These are phyloP conservation scores for Delichon dasypus DNA, from an alignment of 2,797 vertebrate species.

Conservation along the genomic window DNA sequence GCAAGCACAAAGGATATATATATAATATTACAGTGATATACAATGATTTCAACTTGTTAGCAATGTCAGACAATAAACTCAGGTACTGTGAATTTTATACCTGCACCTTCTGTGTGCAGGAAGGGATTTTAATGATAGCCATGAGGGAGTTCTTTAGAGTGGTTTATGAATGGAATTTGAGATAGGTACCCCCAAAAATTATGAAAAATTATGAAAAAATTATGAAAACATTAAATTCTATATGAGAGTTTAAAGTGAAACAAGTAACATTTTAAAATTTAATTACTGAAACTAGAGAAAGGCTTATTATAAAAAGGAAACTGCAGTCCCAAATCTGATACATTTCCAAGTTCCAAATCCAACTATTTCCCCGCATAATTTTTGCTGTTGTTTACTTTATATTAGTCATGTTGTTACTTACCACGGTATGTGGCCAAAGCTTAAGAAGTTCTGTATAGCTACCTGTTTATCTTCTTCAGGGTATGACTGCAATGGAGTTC, in stretches of 20 bases:
- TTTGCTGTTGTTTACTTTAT: not conserved
- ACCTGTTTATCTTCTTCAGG: not conserved
- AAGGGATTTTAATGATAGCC: not conserved
- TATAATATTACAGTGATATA: not conserved
- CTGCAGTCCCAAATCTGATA: not conserved
- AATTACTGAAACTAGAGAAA: not conserved
- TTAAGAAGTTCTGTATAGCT: not conserved
- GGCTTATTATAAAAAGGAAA: not conserved
- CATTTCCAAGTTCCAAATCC: not conserved
- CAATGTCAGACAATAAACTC: not conserved
- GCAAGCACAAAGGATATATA: accelerated
- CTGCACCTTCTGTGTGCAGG: not conserved
- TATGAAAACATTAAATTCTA: not conserved
- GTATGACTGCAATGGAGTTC: not conserved
- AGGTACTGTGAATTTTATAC: not conserved
- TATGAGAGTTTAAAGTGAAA: not conserved
- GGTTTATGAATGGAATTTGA: not conserved
- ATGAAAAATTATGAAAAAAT: not conserved
- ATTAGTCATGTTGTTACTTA: not conserved
- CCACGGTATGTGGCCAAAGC: not conserved
- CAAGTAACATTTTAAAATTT: not conserved
- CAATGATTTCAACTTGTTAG: not conserved
- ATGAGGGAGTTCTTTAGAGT: not conserved
- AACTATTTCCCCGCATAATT: not conserved
- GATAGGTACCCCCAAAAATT: not conserved